Evolutionary conservation across 2,888 invertebrate genomes (phyloP).

Genomic region (Elmis aenea): DNA sequence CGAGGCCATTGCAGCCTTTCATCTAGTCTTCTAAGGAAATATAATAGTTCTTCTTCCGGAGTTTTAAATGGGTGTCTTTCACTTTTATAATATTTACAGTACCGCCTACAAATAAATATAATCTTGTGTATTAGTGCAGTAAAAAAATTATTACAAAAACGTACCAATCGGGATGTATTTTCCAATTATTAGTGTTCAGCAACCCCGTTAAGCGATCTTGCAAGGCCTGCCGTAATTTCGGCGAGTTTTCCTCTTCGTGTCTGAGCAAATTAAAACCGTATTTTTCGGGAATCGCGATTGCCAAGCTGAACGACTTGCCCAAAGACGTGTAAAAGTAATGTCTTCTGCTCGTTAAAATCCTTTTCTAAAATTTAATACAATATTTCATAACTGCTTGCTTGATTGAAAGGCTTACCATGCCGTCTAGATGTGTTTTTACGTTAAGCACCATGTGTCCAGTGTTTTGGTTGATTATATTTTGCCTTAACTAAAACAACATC

Average conservation of each 20-base stretch:
- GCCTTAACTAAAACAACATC: conserved; percentile 38
- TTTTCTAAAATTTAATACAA: conserved; percentile 64
- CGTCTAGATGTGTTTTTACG: conserved; percentile 81
- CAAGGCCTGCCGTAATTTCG: too few species aligned
- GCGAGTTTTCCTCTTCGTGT: conserved; percentile 51
- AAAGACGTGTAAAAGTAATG: conserved; percentile 80
- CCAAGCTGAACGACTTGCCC: conserved; percentile 74
- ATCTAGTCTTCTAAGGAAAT: too few species aligned
- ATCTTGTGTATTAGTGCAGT: neutral
- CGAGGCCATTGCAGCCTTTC: too few species aligned
- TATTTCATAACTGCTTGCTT: neutral
- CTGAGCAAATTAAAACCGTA: conserved; percentile 68
- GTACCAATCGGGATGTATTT: conserved; percentile 83
- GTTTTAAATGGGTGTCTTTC: conserved; percentile 48
- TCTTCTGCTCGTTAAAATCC: conserved; percentile 71
- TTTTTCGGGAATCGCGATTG: conserved; percentile 77
- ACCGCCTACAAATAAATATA: conserved; percentile 15
- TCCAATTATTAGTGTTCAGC: conserved; percentile 58
- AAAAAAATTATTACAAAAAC: conserved; percentile 7
- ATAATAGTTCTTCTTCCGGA: conserved; percentile 66
- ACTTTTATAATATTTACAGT: conserved; percentile 19
- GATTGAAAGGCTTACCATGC: conserved; percentile 62
- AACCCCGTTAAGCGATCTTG: conserved; percentile 56
- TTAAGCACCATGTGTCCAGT: conserved; percentile 59
- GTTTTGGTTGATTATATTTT: conserved; percentile 46